Base-by-base conservation (phyloP, 2,888 invertebrate species). In the Lithophane ornitopus region DNA sequence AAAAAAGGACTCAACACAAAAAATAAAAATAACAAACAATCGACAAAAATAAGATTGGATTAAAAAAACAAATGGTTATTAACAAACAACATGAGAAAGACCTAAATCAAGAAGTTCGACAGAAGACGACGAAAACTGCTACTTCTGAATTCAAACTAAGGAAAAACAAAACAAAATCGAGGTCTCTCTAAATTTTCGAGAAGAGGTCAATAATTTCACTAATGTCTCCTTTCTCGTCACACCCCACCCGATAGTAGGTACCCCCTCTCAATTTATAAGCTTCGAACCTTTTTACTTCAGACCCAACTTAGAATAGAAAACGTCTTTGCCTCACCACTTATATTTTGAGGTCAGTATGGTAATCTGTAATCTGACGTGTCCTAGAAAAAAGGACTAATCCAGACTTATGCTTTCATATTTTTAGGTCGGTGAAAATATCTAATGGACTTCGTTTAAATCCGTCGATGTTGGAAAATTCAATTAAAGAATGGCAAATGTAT, bases 331-430 rank as follows among this genome's bases (percentile, higher is more conserved):
- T 56, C 12, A 56, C 28, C 61, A 28, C 59, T 83, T 84, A 67
- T 58, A 67, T 62, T 79, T 71, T 73, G 54, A 62, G 58, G 28
- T 67, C 26, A 52, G 46, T 84, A 84, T 79, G 80, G 70, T 74
- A 78, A 83, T 81, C 52, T 58, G 0, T 69, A 74, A 79, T 84
- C 70, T 70, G 56, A 82, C 44, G 52, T 52, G 39, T 49, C 34
- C 54, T 16, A n/a, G n/a, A n/a, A 74, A 41, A 70, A 78, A n/a
- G 44, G 58, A 26, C 28, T 66, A 39, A 63, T 34, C 39, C 19
- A 22, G 58, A 49, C 52, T 59, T 54, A 70, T 68, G 26, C 49
- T 77, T 28, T 26, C 12, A 46, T 56, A 65, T 66, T 69, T 78
- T 11, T 66, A 66, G 39, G 56, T 58, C 56, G 19, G 11, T 9